phyloP scores from a whole-genome alignment of 2,888 invertebrate genomes.

The Pseudococcus viburni region DNA sequence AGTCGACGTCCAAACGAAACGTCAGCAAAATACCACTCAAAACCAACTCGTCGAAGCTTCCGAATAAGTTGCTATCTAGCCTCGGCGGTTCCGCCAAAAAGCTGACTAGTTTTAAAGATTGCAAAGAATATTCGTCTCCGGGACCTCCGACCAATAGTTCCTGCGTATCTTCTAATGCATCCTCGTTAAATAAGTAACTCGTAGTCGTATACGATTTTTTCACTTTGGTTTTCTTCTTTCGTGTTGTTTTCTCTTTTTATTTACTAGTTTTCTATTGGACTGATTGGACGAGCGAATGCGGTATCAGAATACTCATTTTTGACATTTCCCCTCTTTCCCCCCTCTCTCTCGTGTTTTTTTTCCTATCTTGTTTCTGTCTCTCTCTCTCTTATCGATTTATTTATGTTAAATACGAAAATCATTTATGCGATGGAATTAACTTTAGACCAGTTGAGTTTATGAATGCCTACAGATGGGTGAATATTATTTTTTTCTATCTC shows the following conservation, averaged over 20 bases:
- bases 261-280: slow-evolving; percentile 12
- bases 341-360: neutral
- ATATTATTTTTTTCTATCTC: neutral
- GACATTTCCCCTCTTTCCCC: neutral
- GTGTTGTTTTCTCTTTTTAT: slow-evolving; percentile 8
- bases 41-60: slow-evolving; percentile 42
- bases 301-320: slow-evolving; percentile 32
- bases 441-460: slow-evolving; percentile 51
- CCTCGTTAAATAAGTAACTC: slow-evolving; percentile 60
- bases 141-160: slow-evolving; percentile 60
- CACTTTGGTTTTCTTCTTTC: neutral
- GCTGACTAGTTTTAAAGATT: slow-evolving; percentile 62
- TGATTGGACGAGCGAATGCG: slow-evolving; percentile 23
- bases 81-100: slow-evolving; percentile 19
- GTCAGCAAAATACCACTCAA: slow-evolving; percentile 61
- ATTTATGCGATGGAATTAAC: slow-evolving; percentile 48
- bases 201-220: neutral
- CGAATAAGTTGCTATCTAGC: slow-evolving; percentile 45
- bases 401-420: slow-evolving; percentile 15
- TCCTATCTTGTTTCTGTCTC: neutral
- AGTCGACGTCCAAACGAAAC: slow-evolving; percentile 23
- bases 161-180: slow-evolving; percentile 63
- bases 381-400: slow-evolving; percentile 34
- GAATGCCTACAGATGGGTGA: slow-evolving; percentile 36
- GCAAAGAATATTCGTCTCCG: slow-evolving; percentile 59